Evolutionary conservation across 2,113 vertebrate genomes (phyloP).

Genomic region (Actinemys pallida): DNA sequence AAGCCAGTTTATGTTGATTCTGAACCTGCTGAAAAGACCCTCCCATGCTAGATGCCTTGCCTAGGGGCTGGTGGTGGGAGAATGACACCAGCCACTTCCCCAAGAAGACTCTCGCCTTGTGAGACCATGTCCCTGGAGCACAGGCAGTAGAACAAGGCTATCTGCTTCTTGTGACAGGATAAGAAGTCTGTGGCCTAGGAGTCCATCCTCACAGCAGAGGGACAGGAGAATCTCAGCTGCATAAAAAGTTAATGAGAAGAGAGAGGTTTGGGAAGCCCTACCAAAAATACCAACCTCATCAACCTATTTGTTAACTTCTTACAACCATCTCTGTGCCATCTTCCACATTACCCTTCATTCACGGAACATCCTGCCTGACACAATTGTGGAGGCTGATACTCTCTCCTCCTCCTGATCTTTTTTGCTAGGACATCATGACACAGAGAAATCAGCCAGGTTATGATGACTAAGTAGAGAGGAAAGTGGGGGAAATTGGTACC

Average conservation of each 20-base stretch:
- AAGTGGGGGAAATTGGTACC: not conserved
- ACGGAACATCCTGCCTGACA: no score
- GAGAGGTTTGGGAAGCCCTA: no score
- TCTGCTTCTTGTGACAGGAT: no score
- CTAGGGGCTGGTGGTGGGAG: rapidly evolving
- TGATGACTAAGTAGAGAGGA: not conserved
- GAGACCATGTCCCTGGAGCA: not conserved
- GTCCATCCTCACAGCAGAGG: no score
- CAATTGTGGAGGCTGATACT: no score
- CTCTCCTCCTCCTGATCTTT: not conserved
- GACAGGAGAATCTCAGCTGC: no score
- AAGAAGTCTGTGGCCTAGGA: no score
- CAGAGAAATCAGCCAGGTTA: not conserved
- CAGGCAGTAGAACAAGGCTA: not conserved
- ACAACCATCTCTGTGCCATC: not conserved
- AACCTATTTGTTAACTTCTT: not conserved
- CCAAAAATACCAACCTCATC: not conserved
- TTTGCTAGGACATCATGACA: not conserved
- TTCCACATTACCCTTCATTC: not conserved
- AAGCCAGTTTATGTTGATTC: not conserved
- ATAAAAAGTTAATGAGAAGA: no score
- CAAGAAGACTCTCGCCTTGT: not conserved
- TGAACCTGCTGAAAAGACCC: not conserved
- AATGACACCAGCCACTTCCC: rapidly evolving
- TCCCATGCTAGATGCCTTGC: not conserved